Conservation (phyloP, 1,140 invertebrate genomes). For the Xylocopa sonorina region DNA sequence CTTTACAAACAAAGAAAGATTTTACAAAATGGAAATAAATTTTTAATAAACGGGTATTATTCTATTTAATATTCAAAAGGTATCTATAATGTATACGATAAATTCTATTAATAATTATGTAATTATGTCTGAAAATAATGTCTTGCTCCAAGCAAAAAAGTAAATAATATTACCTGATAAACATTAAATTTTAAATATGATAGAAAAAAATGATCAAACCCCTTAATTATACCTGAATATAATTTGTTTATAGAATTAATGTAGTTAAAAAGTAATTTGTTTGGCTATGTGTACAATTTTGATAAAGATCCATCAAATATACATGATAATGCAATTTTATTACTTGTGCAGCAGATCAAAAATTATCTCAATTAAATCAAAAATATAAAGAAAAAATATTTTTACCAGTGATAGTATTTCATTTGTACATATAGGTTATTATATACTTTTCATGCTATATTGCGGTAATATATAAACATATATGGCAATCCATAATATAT, state of each 20-base stretch:
- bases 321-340: too few species aligned
- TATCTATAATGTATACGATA: neutral
- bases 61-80: neutral
- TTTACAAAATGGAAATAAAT: neutral
- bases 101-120: neutral
- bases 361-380: neutral
- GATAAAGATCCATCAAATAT: neutral
- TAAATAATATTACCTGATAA: neutral
- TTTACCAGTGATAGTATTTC: neutral
- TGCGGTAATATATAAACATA: conserved; percentile 10
- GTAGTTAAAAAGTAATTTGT: neutral
- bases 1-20: neutral
- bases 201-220: neutral
- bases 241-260: too few species aligned
- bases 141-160: neutral
- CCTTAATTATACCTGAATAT: too few species aligned
- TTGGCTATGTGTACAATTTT: neutral
- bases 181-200: neutral
- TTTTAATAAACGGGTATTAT: neutral
- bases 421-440: conserved; percentile 35
- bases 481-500: conserved; percentile 3
- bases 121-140: neutral
- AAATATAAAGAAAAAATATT: conserved; percentile 4
- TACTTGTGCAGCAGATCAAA: too few species aligned
- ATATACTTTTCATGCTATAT: neutral